phyloP scores from a whole-genome alignment of 2,113 vertebrate species.

The Apteryx mantelli region DNA sequence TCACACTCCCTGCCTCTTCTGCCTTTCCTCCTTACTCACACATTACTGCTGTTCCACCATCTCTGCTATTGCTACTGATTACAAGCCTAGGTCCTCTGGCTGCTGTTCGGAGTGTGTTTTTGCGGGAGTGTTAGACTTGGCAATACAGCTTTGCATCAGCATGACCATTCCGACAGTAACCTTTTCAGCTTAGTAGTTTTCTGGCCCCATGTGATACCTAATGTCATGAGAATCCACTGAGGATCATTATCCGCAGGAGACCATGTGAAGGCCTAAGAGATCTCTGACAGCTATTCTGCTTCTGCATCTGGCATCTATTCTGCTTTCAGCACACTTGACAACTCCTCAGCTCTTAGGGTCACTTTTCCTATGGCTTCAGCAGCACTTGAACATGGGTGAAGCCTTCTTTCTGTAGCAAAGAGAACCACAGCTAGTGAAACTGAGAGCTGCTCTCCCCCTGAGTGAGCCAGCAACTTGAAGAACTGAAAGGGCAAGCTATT shows the following conservation, averaged over 20 bases:
- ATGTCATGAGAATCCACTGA: background rate
- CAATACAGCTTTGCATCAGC: background rate
- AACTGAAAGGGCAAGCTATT: background rate
- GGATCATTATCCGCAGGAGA: background rate
- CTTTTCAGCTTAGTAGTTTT: background rate
- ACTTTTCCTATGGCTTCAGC: background rate
- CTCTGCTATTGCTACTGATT: background rate
- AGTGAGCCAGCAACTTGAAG: background rate
- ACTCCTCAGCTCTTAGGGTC: background rate
- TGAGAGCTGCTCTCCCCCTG: background rate
- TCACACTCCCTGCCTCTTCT: background rate
- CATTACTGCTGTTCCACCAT: background rate
- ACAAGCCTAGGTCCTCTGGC: background rate
- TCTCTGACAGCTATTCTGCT: background rate
- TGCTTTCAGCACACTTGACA: background rate
- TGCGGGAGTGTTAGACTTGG: background rate
- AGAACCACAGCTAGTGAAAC: background rate
- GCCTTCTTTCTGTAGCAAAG: background rate
- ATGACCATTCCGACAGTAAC: background rate
- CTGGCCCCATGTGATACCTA: background rate
- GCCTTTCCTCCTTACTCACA: background rate
- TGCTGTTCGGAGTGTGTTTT: background rate
- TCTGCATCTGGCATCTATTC: background rate
- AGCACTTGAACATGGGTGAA: background rate
- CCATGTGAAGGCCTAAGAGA: background rate